Base-by-base conservation (phyloP, 2,113 vertebrate species). In the Chascanopsetta lugubris region DNA sequence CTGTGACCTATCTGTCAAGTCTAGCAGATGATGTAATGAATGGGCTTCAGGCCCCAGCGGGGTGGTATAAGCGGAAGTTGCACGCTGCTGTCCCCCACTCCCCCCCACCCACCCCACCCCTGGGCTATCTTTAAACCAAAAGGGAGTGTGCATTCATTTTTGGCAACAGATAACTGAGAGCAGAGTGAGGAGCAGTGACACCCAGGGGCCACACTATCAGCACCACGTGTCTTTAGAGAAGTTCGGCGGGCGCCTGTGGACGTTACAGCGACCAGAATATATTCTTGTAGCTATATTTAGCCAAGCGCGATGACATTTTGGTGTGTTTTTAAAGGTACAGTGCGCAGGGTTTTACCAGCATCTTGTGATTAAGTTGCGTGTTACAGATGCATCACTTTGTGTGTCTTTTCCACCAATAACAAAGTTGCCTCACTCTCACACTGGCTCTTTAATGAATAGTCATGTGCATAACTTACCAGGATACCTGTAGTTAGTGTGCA, bases 51-150 rank as follows among this genome's bases (percentile, higher is more conserved):
- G 42, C 25, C 17, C n/a, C 1, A 26, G 9, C 38, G 40, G 67
- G 36, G 45, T n/a, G 54, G 53, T 17, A 38, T 25, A 63, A n/a
- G n/a, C 4, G 34, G 51, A 66, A 59, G 70, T 55, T 24, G 51
- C 74, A 46, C 49, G 20, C n/a, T n/a, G n/a, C n/a, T 36, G 12
- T 49, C 34, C 43, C 32, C 13, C 69, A 32, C 34, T 38, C 32
- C 13, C 69, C 27, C 59, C 22, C 72, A 15, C 36, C 68, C 38
- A 22, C 3, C 55, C 42, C 46, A 15, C 42, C 66, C 54, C 51
- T 24, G 54, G 69, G 77, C 89, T 90, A 88, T 90, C 86, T 89
- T 90, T 88, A 85, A 79, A 85, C 82, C 65, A 51, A 74, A 79
- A 66, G 50, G 75, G 82, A 72, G 84, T 73, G 61, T 69, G 75